A percentile compares a stretch with the other conserved stretches of the same genome.
Conservation (phyloP, 1,140 invertebrate genomes). For the Bombus sylvicola region DNA sequence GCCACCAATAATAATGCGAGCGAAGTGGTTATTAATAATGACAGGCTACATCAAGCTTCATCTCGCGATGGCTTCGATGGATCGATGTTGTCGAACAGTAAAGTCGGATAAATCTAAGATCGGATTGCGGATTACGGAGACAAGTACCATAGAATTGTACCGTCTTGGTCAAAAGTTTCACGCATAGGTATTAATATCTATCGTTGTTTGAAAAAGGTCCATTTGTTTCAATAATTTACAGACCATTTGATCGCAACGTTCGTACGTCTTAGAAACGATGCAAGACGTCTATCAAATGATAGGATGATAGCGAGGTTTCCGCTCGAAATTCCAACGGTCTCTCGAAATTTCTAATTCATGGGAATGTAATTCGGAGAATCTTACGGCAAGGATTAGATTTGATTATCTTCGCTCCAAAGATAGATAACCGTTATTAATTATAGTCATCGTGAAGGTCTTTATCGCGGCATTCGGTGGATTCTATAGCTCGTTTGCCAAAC, state of each 20-base stretch:
- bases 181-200: too few relatives aligned
- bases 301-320: neutral
- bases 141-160: neutral
- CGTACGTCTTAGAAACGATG: neutral
- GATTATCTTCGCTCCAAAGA: neutral
- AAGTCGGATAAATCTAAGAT: constrained; percentile 28
- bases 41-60: constrained; percentile 12
- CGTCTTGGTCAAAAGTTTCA: neutral
- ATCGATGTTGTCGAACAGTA: constrained; percentile 29
- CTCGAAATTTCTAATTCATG: neutral
- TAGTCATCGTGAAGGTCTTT: constrained; percentile 52
- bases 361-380: neutral
- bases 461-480: constrained; percentile 12
- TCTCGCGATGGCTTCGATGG: constrained; percentile 36
- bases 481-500: constrained; percentile 38
- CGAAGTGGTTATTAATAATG: constrained; percentile 37
- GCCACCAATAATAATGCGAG: constrained; percentile 26
- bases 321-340: neutral
- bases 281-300: neutral
- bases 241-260: neutral
- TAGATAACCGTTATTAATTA: constrained; percentile 57
- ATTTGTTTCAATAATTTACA: neutral
- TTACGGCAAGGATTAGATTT: constrained; percentile 6
- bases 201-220: neutral
- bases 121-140: constrained; percentile 10